phyloP scores from a whole-genome alignment of 1,140 invertebrate genomes.

The Drosophila busckii region DNA sequence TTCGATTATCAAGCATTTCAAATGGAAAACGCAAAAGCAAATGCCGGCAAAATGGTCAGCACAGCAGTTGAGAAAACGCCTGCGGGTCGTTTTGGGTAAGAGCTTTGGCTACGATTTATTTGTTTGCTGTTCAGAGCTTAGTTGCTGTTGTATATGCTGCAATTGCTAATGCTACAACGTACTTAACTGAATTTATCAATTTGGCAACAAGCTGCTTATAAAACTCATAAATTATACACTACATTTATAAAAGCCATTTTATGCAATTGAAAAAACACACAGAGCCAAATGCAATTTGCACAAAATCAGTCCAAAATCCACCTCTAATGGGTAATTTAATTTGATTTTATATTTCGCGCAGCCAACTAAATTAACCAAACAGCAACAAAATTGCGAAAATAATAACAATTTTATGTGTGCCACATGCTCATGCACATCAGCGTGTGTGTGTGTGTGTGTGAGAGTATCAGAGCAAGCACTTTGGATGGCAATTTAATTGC shows the following conservation, averaged over 20 bases:
- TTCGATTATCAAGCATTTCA: conserved; percentile 48
- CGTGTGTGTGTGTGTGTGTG: conserved; percentile 18
- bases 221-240: too few relatives aligned
- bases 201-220: too few relatives aligned
- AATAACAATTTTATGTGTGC: conserved; percentile 41
- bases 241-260: too few relatives aligned
- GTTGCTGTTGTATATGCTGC: not conserved
- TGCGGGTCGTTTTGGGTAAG: not conserved
- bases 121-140: not conserved
- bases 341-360: conserved; percentile 60
- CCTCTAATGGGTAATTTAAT: conserved; percentile 72
- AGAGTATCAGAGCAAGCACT: conserved; percentile 28
- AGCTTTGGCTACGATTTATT: too few relatives aligned
- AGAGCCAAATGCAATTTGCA: conserved; percentile 48
- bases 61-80: not conserved
- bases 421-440: too few relatives aligned
- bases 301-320: conserved; percentile 53
- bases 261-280: conserved; percentile 35
- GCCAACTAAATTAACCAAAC: conserved; percentile 42
- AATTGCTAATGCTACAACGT: too few relatives aligned
- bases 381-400: conserved; percentile 30
- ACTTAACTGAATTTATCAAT: too few relatives aligned
- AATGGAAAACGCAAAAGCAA: too few relatives aligned
- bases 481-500: conserved; percentile 56
- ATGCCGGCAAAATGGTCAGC: conserved; percentile 14